phyloP scores from a whole-genome alignment of 2,797 vertebrate genomes.

The Hypotaenidia okinawae region DNA sequence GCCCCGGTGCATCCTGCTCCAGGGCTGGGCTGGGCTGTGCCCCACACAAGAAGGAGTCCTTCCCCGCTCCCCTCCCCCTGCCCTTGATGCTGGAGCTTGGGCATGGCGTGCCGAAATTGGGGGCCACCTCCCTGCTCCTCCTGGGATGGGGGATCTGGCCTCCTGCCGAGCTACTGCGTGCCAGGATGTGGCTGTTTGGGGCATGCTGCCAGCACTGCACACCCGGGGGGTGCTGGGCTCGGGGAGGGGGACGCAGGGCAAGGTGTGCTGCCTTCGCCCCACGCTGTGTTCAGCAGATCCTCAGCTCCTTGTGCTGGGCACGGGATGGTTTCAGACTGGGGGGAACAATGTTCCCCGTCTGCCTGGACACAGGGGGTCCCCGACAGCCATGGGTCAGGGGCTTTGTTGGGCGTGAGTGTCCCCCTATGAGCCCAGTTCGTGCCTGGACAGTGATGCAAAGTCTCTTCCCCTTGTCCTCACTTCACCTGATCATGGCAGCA shows the following conservation, averaged over 20 bases:
- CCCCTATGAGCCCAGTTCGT: neutral
- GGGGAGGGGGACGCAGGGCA: neutral
- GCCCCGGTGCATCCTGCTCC: neutral
- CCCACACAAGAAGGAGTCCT: rapidly evolving
- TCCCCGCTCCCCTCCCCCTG: no score
- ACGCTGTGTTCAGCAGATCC: neutral
- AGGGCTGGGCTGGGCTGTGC: neutral
- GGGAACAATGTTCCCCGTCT: neutral
- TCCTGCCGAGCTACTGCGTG: rapidly evolving
- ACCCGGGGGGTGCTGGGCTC: neutral
- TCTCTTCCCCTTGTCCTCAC: neutral
- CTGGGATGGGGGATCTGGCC: neutral
- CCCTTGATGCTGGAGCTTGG: neutral
- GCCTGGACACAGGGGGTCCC: neutral
- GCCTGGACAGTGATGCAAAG: neutral
- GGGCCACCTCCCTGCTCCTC: neutral
- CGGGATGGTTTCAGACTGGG: neutral
- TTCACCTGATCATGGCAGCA: neutral
- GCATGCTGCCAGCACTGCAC: no score
- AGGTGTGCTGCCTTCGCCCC: neutral
- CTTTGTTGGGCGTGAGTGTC: neutral
- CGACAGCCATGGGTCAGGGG: neutral
- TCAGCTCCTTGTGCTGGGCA: neutral
- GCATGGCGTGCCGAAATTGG: rapidly evolving
- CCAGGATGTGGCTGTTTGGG: rapidly evolving